Percentiles rank a stretch among this genome's conserved stretches.
Evolutionary conservation across 1,140 invertebrate genomes (phyloP).

Genomic region (Stegodyphus dumicola): DNA sequence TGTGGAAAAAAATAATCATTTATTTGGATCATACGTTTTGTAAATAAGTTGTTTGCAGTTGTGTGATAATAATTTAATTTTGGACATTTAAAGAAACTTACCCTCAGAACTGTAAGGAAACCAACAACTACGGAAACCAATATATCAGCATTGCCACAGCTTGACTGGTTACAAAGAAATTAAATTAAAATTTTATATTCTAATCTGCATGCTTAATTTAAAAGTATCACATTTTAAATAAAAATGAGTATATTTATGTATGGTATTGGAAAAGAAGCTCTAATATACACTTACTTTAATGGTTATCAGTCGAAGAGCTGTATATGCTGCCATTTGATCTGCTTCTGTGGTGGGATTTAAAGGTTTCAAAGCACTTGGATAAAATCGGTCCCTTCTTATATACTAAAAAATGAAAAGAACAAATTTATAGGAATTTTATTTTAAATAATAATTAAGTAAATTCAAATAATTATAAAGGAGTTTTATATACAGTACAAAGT

Average conservation of each 20-base stretch:
- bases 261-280: not conserved
- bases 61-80: too few species aligned
- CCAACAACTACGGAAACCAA: slow-evolving; percentile 64
- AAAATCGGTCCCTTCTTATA: slow-evolving; percentile 61
- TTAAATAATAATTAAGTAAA: too few species aligned
- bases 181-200: not conserved
- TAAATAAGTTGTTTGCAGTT: too few species aligned
- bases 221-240: not conserved
- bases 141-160: slow-evolving; percentile 64
- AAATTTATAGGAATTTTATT: slow-evolving; percentile 9
- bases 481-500: too few species aligned
- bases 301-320: slow-evolving; percentile 62
- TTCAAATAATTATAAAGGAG: too few species aligned
- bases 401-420: slow-evolving; percentile 62
- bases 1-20: too few species aligned
- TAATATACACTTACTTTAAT: slow-evolving; percentile 60
- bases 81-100: not conserved
- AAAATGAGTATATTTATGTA: not conserved
- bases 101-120: slow-evolving; percentile 63
- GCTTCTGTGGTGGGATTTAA: slow-evolving; percentile 40
- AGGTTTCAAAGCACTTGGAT: slow-evolving; percentile 61
- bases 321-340: slow-evolving; percentile 63
- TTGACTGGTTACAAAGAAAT: slow-evolving; percentile 58
- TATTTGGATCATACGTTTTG: too few species aligned
- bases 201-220: not conserved